Evolutionary conservation across 2,113 vertebrate genomes (phyloP), one percentile per base, ranked within the genome.

Genomic region (Bombycilla garrulus): DNA sequence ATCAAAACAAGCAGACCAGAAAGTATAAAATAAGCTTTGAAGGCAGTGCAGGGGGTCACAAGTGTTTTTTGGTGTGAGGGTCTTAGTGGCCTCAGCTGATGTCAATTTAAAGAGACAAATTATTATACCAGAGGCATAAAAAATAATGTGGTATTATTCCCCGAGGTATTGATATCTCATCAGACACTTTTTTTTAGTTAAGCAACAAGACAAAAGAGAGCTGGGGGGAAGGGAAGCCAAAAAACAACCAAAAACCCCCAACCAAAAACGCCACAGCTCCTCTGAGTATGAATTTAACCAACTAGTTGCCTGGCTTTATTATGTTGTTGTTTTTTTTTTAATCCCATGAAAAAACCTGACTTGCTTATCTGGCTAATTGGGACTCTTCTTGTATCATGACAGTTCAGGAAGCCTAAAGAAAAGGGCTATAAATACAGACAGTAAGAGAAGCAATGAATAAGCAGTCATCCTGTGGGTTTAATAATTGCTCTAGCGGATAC

Each of bases 401-500:
- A 65, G 69, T 78, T 95, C 79, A 96, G 80, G 42, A 86, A 72
- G 81, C 53, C 40, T 71, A 62, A 89, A 78, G 80, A 91, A 94
- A 83, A 86, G n/a, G 48, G n/a, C 17, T 60, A 64, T 25, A 81
- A 76, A 86, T 31, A 23, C 19, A 72, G n/a, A 78, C 33, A 76
- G 72, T 79, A 86, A 83, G 33, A 82, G 21, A 83, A 81, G 83
- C 11, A 84, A 86, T 93, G 76, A 90, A 82, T 24, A 78, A 82
- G 72, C 45, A 90, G 47, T 61, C 74, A 66, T 92, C 47, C 40
- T 86, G 51, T 61, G 48, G 65, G 57, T 96, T 90, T 96, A 88
- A 95, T 90, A 96, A 96, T 96, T 96, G 97, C 90, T 38, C 35
- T 76, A 81, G 90, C 91, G 95, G 93, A 94, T 92, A 95, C 71